Conservation (phyloP, 1,140 invertebrate species). For the Cyphomyrmex costatus region DNA sequence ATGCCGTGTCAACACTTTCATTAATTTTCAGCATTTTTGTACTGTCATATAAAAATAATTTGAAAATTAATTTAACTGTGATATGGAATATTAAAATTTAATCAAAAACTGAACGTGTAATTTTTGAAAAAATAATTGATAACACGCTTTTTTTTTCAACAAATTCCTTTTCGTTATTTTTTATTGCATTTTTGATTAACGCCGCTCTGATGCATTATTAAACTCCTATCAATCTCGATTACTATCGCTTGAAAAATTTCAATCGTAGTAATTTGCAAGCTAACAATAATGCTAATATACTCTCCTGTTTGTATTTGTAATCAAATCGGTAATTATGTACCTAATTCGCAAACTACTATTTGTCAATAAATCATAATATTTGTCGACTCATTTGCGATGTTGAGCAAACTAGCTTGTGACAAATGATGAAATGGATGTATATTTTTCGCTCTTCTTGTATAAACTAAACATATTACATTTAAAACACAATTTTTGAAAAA, state of each 20-base stretch:
- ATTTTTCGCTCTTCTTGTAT: conserved; percentile 27
- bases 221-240: conserved; percentile 49
- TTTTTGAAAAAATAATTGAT: conserved; percentile 21
- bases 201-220: conserved; percentile 38
- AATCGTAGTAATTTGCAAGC: conserved; percentile 34
- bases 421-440: conserved; percentile 25
- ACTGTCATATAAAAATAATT: background rate
- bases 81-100: conserved; percentile 12
- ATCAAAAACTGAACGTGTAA: background rate
- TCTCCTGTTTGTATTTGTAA: conserved; percentile 20
- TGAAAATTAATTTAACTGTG: background rate
- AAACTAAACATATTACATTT: conserved; percentile 24
- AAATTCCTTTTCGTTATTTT: conserved; percentile 41
- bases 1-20: background rate
- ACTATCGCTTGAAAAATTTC: conserved; percentile 40
- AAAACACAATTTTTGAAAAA: conserved; percentile 21
- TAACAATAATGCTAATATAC: conserved; percentile 48
- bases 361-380: conserved; percentile 54
- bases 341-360: conserved; percentile 42
- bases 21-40: background rate
- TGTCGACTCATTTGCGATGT: conserved; percentile 46
- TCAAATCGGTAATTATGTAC: conserved; percentile 49
- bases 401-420: conserved; percentile 23
- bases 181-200: conserved; percentile 47
- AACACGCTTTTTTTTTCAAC: too few species aligned